Evolutionary conservation across 2,113 vertebrate species (phyloP), one percentile per base, ranked within the genome.

Genomic region (Tragulus kanchil): DNA sequence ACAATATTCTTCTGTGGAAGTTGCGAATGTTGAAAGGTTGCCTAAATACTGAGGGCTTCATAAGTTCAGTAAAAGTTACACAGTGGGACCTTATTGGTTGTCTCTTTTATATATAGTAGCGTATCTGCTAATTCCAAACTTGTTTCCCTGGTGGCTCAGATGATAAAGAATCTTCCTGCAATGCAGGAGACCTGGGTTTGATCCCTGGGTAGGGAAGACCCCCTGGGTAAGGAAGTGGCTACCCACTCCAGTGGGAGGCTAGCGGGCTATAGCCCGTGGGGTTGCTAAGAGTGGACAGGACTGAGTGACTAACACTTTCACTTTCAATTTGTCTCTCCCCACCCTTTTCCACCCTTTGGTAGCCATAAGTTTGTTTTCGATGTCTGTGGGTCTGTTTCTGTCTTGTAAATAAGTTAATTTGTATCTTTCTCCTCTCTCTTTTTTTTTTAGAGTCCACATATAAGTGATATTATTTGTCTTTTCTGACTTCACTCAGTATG

Each of bases 11-110:
- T 88, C 73, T 78, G 19, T 42, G 90, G 25, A 89, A 75, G 56
- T 62, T 52, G 31, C 54, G 36, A 23, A 52, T 94, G 31, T 96
- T 87, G 52, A 97, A 87, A 94, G 58, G 31, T 85, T 94, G 61
- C 82, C 45, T 58, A 75, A 97, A 75, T 90, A 58, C 28, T 81
- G 71, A 93, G 79, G 36, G 86, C 69, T 93, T 85, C 21, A 4
- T 81, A 78, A 90, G 69, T 97, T 97, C 85, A 97, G 84, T 61
- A 52, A 58, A 97, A 90, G 54, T 96, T 81, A 2, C 36, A 56
- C 31, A 36, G 77, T 21, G 56, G 77, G 17, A 19, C 9, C 52
- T 78, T n/a, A 52, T 54, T 54, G 75, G 9, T 54, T 78, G 17
- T 15, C 48, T 77, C 16, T 54, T 54, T 52, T 31, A 52, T 11